Percentiles rank a stretch among this genome's conserved stretches.
Conservation (phyloP, 2,113 vertebrate genomes). For the Fulmarus glacialis region DNA sequence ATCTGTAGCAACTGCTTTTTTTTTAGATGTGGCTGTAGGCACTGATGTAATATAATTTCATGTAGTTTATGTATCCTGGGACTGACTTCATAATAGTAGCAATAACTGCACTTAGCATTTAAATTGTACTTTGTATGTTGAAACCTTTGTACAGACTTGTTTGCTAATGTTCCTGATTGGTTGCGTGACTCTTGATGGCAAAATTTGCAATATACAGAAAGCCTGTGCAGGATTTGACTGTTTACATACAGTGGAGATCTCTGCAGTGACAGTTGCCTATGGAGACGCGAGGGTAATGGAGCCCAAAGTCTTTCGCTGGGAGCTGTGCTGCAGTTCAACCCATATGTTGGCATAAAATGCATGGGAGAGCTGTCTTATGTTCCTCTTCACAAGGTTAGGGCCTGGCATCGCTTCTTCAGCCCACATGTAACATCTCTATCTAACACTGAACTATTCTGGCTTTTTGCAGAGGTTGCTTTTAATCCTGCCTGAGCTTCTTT, state of each 20-base stretch:
- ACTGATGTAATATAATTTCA: neutral
- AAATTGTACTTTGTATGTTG: neutral
- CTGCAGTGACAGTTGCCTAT: constrained; percentile 67
- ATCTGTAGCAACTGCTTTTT: neutral
- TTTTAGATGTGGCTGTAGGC: neutral
- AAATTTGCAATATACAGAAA: constrained; percentile 5
- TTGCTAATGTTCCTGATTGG: neutral
- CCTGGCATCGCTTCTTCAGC: constrained; percentile 17
- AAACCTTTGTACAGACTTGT: neutral
- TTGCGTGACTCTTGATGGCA: neutral
- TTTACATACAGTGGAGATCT: constrained; percentile 55
- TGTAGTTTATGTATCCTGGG: neutral
- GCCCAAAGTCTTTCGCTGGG: constrained; percentile 25
- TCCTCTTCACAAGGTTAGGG: neutral
- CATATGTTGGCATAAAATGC: constrained; percentile 15
- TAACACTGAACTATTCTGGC: constrained; percentile 35
- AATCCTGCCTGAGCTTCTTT: constrained; percentile 48
- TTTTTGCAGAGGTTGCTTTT: constrained; percentile 59
- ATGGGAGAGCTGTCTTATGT: neutral
- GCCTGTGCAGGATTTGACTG: neutral
- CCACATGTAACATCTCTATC: neutral
- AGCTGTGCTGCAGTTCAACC: constrained; percentile 28
- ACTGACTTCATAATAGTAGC: neutral
- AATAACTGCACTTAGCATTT: neutral
- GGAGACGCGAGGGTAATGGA: constrained; percentile 38